Percentiles rank a stretch among this genome's conserved stretches.
Conservation (phyloP, 1,140 invertebrate genomes). For the Solen grandis region DNA sequence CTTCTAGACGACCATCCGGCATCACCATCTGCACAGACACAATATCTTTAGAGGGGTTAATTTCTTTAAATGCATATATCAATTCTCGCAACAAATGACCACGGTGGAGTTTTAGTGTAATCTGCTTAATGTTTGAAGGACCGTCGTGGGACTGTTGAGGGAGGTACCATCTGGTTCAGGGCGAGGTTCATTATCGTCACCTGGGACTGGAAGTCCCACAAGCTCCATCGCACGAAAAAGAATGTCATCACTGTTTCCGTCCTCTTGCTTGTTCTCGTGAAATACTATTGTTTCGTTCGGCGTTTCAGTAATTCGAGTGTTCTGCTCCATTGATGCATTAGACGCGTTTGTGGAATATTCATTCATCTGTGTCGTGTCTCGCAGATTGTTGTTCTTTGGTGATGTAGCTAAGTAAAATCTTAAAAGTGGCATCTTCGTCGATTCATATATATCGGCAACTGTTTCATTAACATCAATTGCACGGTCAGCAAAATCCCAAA, state of each 20-base stretch:
- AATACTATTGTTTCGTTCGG: background rate
- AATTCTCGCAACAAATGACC: no score
- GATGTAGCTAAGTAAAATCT: constrained; percentile 52
- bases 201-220: constrained; percentile 7
- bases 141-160: background rate
- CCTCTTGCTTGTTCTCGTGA: constrained; percentile 4
- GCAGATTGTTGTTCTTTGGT: constrained; percentile 34
- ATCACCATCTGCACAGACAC: no score
- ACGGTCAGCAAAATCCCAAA: constrained; percentile 50
- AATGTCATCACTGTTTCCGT: background rate
- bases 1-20: no score
- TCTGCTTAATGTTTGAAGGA: constrained; percentile 1
- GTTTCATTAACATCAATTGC: constrained; percentile 35
- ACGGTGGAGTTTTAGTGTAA: constrained; percentile 7
- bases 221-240: constrained; percentile 13
- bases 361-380: no score
- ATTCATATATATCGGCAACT: constrained; percentile 43
- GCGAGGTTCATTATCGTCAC: constrained; percentile 13
- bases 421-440: constrained; percentile 53
- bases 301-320: no score
- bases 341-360: background rate
- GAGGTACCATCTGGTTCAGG: no score
- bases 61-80: no score
- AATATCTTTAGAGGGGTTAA: no score
- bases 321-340: background rate